Conservation (phyloP, 2,888 invertebrate species). For the Caenorhabditis parvicauda region DNA sequence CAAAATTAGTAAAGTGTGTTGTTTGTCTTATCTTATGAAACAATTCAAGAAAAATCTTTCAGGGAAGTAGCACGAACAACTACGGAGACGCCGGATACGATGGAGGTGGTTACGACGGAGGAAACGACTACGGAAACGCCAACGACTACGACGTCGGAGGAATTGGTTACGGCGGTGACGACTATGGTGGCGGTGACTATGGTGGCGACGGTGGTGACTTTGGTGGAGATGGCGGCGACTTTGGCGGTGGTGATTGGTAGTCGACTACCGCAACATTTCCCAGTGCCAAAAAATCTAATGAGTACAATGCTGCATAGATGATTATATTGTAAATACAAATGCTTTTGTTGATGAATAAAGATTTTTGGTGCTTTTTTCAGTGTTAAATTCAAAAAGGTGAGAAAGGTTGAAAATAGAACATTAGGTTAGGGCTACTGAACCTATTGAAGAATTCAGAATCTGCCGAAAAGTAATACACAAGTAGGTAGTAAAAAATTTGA, state of each 20-base stretch:
- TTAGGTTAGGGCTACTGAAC: too few species aligned
- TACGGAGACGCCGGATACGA: not conserved
- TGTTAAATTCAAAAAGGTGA: too few species aligned
- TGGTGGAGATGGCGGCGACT: constrained; percentile 27
- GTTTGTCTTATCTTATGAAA: not conserved
- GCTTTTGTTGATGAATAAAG: not conserved
- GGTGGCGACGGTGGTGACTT: constrained; percentile 28
- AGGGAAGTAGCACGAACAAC: not conserved
- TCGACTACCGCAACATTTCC: not conserved
- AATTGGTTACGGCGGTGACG: constrained; percentile 21
- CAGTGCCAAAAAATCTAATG: not conserved
- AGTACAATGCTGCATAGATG: not conserved
- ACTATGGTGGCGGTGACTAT: constrained; percentile 10
- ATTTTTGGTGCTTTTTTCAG: not conserved
- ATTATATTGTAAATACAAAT: not conserved
- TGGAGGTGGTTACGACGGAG: constrained; percentile 8
- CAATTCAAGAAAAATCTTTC: too few species aligned
- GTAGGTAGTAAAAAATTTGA: too few species aligned
- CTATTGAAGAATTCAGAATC: too few species aligned
- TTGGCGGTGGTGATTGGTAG: constrained; percentile 35
- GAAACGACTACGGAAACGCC: constrained; percentile 25
- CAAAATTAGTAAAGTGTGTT: too few species aligned
- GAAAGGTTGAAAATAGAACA: too few species aligned
- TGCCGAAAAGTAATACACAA: too few species aligned
- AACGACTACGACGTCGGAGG: constrained; percentile 25